phyloP scores from a whole-genome alignment of 2,888 invertebrate genomes.

The Agrotis segetum region DNA sequence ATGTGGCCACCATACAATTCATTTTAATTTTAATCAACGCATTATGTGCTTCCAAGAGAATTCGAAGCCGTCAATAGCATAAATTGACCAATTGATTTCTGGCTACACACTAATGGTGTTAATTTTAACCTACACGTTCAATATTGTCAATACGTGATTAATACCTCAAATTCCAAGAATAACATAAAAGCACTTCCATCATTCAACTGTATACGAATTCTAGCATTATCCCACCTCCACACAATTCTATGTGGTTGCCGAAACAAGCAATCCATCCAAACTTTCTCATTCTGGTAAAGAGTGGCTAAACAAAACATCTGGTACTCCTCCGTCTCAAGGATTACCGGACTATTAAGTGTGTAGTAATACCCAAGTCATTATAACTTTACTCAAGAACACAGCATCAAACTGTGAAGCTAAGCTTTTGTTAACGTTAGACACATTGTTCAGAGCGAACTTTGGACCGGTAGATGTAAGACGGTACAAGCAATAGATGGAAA shows the following conservation, averaged over 20 bases:
- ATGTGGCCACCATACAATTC: background rate
- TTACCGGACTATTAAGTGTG: conserved; percentile 52
- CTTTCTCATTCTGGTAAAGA: conserved; percentile 28
- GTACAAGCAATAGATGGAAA: conserved; percentile 3
- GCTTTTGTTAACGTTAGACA: conserved; percentile 64
- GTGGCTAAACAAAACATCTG: conserved; percentile 26
- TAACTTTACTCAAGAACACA: conserved; percentile 55
- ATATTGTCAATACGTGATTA: background rate
- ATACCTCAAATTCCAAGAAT: background rate
- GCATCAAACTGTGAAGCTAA: conserved; percentile 61
- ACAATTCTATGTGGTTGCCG: background rate
- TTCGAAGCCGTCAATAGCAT: background rate
- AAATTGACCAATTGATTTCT: too few relatives aligned
- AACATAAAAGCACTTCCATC: background rate
- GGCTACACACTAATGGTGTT: too few relatives aligned
- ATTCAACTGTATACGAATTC: background rate
- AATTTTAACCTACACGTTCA: too few relatives aligned
- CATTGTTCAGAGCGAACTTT: conserved; percentile 58
- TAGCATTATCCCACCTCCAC: background rate
- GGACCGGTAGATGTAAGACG: conserved; percentile 28
- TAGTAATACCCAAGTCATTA: conserved; percentile 58
- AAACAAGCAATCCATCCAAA: conserved; percentile 21
- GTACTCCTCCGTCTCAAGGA: conserved; percentile 20
- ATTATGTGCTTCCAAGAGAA: too few relatives aligned
- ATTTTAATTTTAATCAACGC: background rate